These are phyloP conservation scores for Globicephala melas DNA, from an alignment of 2,113 vertebrate species.

Conservation along the genomic window DNA sequence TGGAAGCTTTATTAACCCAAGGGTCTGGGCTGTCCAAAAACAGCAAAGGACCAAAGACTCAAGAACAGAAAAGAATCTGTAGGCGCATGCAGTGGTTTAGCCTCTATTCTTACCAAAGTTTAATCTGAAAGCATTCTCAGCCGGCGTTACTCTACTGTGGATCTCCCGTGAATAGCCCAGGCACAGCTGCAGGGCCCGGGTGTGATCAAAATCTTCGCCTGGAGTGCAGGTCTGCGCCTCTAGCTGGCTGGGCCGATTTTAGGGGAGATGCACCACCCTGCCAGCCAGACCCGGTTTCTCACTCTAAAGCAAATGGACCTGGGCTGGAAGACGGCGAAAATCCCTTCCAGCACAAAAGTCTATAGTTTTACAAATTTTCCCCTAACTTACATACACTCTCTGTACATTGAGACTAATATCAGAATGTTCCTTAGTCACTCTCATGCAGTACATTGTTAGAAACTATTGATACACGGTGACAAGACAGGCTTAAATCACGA, in stretches of 20 bases:
- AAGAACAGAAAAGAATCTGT: background rate
- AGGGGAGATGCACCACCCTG: fast-evolving
- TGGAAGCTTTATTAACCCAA: background rate
- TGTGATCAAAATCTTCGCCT: fast-evolving
- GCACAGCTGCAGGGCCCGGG: background rate
- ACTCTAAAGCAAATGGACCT: background rate
- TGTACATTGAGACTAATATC: too few species aligned
- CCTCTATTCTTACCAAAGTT: background rate
- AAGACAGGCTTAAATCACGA: background rate
- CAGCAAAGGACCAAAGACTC: background rate
- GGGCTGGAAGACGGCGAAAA: background rate
- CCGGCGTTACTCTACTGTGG: fast-evolving
- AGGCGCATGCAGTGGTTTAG: background rate
- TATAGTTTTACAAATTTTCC: background rate
- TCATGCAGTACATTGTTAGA: background rate
- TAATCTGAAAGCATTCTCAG: background rate
- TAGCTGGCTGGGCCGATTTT: fast-evolving
- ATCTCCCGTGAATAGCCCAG: background rate
- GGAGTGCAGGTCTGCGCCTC: background rate
- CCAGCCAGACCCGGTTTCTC: background rate
- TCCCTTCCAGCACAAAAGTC: background rate
- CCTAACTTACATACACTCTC: background rate
- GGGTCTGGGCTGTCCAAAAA: background rate
- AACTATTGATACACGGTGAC: background rate
- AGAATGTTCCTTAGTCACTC: background rate